Base-by-base conservation (phyloP, 2,113 vertebrate species). In the Coreoperca whiteheadi region DNA sequence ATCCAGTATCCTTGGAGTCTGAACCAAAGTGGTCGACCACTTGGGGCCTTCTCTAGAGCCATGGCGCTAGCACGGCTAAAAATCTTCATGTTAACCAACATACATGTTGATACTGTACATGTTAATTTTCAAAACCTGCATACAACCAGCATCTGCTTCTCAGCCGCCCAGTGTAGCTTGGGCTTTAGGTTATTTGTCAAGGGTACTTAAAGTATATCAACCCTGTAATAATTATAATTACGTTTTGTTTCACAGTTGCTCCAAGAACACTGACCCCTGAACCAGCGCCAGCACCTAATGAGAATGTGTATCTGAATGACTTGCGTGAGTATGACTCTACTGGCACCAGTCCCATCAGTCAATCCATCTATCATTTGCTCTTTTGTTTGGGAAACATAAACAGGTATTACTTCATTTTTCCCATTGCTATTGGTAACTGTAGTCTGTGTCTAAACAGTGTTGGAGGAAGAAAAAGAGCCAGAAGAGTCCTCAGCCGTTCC, bases 321-420 rank as follows among this genome's bases (percentile, higher is more conserved):
- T 18, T 30, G 1, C 1, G 95, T 95, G 66, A 93, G 94, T 92
- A 34, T 54, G 2, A 10, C 23, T 34, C n/a, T 28, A 2, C 15
- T 28, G 32, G 4, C 43, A 23, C 48, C 7, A 28, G 1, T 4
- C 4, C 4, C 32, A 39, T 34, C 32, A 34, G 4, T 63, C 65
- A 63, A 10, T 65, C 39, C 53, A 6, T 18, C 21, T 14, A 8
- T 71, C 15, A 4, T 63, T 60, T 60, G 1, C 25, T n/a, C 4
- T n/a, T 48, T 7, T 20, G 12, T 51, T 48, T 32, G 6, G 15
- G 39, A 71, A 73, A 68, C 53, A 64, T 1, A 78, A 87, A 90
- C 90, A 2, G 69, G 86, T 80, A 8, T 5, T 32, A 46, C 88
- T 83, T 74, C 81, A 92, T 92, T 86, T 69, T 82, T 74, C 4